Evolutionary conservation across 2,113 vertebrate species (phyloP), one percentile per base, ranked within the genome.

Genomic region (Origma solitaria): DNA sequence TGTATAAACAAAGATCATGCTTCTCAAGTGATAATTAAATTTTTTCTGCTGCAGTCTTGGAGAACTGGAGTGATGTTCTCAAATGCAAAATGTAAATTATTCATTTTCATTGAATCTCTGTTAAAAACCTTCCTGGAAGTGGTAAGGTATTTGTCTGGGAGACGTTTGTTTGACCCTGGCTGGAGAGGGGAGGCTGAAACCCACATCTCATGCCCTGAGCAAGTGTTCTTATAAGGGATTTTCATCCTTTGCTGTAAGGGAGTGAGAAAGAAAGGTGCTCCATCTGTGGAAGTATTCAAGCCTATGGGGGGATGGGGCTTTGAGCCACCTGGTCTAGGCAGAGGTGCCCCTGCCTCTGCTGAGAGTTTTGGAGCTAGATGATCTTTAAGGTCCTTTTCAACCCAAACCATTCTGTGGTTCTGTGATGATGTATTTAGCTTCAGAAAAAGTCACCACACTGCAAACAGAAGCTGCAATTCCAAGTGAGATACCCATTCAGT

Each of bases 401-500:
- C 27, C 5, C 40, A 56, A 54, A 69, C n/a, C 21, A 19, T 68
- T 81, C 42, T 44, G 3, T 76, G 16, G 25, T 61, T 50, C 30
- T 62, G 1, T 77, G 49, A 22, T 62, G 11, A 33, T 28, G 7
- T 33, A 28, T 45, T 80, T 38, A n/a, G 38, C 45, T 17, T 81
- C 44, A 83, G 77, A 45, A 76, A 21, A 45, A 60, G 53, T 15
- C 49, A 16, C 13, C 64, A 1, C 14, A 7, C 15, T 10, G 37
- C 44, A 68, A 68, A n/a, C 16, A 40, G 44, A 15, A 80, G n/a
- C 15, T 61, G 49, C 24, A 31, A 4, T 64, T 88, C 21, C 17
- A 21, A 16, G 30, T 37, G n/a, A 70, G 28, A 16, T 7, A 2
- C 9, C 57, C 1, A 1, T n/a, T 31, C 50, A 44, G 0, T 35